Percentiles rank a stretch among this genome's conserved stretches.
phyloP scores from a whole-genome alignment of 2,888 invertebrate species.

The Atherix ibis region DNA sequence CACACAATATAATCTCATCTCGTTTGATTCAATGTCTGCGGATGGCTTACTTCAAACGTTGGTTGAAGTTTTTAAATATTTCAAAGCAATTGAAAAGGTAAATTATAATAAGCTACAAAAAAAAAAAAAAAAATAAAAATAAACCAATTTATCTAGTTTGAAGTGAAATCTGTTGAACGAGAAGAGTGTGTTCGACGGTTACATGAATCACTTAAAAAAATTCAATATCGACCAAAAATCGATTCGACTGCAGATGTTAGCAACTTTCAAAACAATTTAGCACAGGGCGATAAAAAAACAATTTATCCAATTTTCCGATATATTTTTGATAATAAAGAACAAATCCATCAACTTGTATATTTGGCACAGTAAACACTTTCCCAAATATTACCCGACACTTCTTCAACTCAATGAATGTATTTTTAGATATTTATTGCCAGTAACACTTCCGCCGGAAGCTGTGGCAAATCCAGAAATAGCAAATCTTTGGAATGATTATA shows the following conservation, averaged over 20 bases:
- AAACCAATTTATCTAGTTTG: slow-evolving; percentile 32
- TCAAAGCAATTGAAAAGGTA: slow-evolving; percentile 51
- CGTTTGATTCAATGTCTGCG: slow-evolving; percentile 64
- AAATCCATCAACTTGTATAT: slow-evolving; percentile 69
- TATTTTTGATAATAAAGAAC: slow-evolving; percentile 56
- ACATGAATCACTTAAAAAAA: slow-evolving; percentile 50
- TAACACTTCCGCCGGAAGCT: slow-evolving; percentile 61
- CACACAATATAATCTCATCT: slow-evolving; percentile 64
- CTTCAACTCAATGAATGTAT: too few relatives aligned
- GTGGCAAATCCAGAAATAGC: slow-evolving; percentile 57
- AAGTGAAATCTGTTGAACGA: slow-evolving; percentile 56
- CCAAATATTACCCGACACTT: slow-evolving; percentile 7
- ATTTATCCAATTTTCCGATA: slow-evolving; percentile 67
- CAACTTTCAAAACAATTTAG: slow-evolving; percentile 32
- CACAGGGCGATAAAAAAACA: slow-evolving; percentile 53
- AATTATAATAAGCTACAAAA: slow-evolving; percentile 5
- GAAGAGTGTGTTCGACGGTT: slow-evolving; percentile 61
- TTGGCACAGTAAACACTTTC: slow-evolving; percentile 61
- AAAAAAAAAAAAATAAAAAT: too few relatives aligned
- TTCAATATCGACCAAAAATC: slow-evolving; percentile 58
- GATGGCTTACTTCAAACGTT: slow-evolving; percentile 63
- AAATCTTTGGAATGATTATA: slow-evolving; percentile 54
- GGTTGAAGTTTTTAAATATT: slow-evolving; percentile 56
- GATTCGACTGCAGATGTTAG: slow-evolving; percentile 29
- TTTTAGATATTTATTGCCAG: slow-evolving; percentile 35